Evolutionary conservation across 2,888 invertebrate species (phyloP).

Genomic region (Acleris laterana): DNA sequence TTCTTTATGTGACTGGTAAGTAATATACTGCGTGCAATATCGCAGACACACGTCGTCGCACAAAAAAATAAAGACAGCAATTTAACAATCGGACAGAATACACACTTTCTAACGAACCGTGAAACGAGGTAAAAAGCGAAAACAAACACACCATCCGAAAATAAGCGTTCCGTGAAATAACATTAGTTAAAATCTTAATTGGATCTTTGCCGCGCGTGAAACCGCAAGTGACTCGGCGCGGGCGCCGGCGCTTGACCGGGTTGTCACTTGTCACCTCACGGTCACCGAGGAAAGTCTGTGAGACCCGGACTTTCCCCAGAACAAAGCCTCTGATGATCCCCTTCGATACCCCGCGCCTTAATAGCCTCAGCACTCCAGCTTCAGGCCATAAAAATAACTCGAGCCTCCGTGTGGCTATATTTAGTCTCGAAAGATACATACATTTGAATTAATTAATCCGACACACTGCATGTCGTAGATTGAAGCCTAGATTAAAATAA

Average conservation of each 20-base stretch:
- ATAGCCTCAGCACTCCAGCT: constrained; percentile 50
- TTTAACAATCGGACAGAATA: constrained; percentile 4
- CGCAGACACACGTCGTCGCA: neutral
- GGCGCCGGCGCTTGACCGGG: constrained; percentile 8
- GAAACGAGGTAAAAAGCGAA: constrained; percentile 27
- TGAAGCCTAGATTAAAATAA: neutral
- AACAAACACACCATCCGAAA: constrained; percentile 21
- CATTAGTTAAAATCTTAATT: constrained; percentile 28
- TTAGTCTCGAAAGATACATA: neutral
- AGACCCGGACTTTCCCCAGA: constrained; percentile 55
- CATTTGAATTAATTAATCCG: neutral
- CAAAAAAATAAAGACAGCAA: constrained; percentile 7
- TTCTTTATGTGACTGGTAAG: too few species aligned
- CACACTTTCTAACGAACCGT: constrained; percentile 24
- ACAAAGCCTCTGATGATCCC: constrained; percentile 51
- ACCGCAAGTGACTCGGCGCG: constrained; percentile 20
- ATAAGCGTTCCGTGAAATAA: constrained; percentile 12
- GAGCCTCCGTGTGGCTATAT: constrained; percentile 3
- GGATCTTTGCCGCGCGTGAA: constrained; percentile 22
- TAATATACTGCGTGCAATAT: neutral
- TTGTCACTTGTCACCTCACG: constrained; percentile 8
- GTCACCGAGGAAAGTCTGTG: constrained; percentile 45
- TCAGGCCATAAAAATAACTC: constrained; percentile 39
- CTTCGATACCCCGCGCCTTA: constrained; percentile 43
- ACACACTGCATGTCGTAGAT: neutral